A percentile compares a stretch with the other conserved stretches of the same genome.
Evolutionary conservation across 2,797 vertebrate species (phyloP).

Genomic region (Etheostoma perlongum): DNA sequence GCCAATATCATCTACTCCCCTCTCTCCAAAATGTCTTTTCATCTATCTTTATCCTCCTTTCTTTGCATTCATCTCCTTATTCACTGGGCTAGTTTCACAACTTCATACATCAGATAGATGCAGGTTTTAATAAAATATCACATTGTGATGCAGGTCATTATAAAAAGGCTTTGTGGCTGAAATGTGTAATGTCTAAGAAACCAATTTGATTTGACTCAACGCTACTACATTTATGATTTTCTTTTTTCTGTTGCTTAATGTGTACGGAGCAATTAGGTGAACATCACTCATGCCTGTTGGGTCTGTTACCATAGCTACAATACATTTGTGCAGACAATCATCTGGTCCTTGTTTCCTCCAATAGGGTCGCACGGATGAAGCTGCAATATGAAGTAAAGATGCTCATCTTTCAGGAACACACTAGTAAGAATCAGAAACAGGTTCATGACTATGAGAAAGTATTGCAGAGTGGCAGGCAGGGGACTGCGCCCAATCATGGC

Average conservation of each 20-base stretch:
- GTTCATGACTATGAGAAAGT: conserved; percentile 89
- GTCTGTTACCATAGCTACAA: conserved; percentile 97
- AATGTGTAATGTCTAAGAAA: conserved; percentile 13
- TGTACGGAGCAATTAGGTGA: conserved; percentile 89
- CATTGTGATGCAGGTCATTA: conserved; percentile 6
- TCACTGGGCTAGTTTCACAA: conserved; percentile 53
- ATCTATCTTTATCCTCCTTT: conserved; percentile 67
- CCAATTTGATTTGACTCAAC: background rate
- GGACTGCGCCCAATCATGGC: conserved; percentile 91
- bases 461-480: conserved; percentile 82
- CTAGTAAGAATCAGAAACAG: conserved; percentile 90
- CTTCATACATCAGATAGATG: conserved; percentile 36
- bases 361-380: conserved; percentile 91
- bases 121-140: conserved; percentile 47
- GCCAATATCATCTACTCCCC: conserved; percentile 83
- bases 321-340: conserved; percentile 93
- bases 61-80: conserved; percentile 53
- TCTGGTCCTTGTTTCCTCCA: conserved; percentile 94
- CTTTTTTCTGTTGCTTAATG: conserved; percentile 57
- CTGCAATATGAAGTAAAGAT: conserved; percentile 96
- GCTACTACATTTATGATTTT: conserved; percentile 35
- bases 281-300: conserved; percentile 91
- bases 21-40: conserved; percentile 63
- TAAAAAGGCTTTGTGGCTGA: background rate
- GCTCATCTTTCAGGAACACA: conserved; percentile 92